Evolutionary conservation across 2,797 vertebrate species (phyloP).

Genomic region (Hafferia zeledoni): DNA sequence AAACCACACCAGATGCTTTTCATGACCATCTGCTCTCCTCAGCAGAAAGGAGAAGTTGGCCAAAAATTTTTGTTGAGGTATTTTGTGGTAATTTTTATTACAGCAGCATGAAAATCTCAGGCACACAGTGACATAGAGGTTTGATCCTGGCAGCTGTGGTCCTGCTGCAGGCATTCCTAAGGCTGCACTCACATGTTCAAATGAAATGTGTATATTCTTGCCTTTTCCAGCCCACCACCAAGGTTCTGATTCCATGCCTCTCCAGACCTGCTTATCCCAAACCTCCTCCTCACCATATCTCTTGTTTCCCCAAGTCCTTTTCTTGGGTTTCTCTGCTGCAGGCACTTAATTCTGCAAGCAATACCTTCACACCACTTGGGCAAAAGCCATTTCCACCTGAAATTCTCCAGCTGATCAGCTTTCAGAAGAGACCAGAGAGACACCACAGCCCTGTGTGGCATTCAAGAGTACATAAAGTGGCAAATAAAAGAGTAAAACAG

Average conservation of each 20-base stretch:
- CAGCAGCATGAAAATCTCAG: background rate
- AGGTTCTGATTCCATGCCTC: background rate
- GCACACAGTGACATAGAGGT: fast-evolving
- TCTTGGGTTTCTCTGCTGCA: background rate
- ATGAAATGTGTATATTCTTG: background rate
- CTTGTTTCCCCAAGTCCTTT: background rate
- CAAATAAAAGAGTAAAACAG: background rate
- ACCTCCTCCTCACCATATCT: fast-evolving
- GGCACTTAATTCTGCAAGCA: background rate
- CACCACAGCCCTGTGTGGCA: fast-evolving
- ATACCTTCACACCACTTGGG: background rate
- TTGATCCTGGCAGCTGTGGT: background rate
- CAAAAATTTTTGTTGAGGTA: background rate
- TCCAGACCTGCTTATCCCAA: background rate
- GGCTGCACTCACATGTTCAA: background rate
- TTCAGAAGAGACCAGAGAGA: background rate
- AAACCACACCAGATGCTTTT: background rate
- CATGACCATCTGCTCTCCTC: background rate
- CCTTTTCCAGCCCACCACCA: background rate
- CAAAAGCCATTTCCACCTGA: background rate
- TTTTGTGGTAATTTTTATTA: background rate
- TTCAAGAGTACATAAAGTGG: too few relatives aligned
- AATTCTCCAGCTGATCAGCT: background rate
- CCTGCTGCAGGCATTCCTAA: background rate
- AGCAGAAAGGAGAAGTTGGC: background rate